Base-by-base conservation (phyloP, 2,888 invertebrate species). In the Mythimna albipuncta region DNA sequence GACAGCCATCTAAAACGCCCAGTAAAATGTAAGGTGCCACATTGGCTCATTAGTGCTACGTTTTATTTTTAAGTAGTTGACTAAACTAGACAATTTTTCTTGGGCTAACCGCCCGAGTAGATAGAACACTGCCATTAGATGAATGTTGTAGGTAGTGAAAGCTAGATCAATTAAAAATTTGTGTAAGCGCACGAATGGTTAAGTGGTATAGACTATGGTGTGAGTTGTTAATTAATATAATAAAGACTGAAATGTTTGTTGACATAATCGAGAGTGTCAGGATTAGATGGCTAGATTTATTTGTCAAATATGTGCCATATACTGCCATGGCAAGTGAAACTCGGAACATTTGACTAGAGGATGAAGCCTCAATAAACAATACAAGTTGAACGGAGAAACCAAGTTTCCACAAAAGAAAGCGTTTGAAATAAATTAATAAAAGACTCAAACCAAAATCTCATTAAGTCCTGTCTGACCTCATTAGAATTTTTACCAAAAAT, bases 21-120 rank as follows among this genome's bases (percentile, higher is more conserved):
- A 73, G 83, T 86, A 70, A 82, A 82, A 85, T 88, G 91, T 93
- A 90, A 93, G 88, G 91, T 91, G 94, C 92, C 93, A 91, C 92
- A 72, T 80, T 86, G 90, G 90, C 87, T 86, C 86, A 64, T 76
- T 75, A 85, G 83, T 82, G 75, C 85, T 85, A 85, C 61, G 21
- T 69, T 38, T 26, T 86, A 77, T 81, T 81, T 86, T 69, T 87
- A 89, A 88, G 88, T 89, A 88, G 81, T 81, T 85, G 86, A 86
- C 86, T 79, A 82, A 87, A 82, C 74, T 89, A 89, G 85, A 84
- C 74, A 86, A 86, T 79, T 76, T 62, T 9, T 32, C 69, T 73
- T 26, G 72, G 79, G 67, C 19, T 21, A 11, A 62, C 58, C 65
- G 44, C 61, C 73, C 64, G 68, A 75, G 74, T 69, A 35, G 62